Percentiles rank a stretch among this genome's conserved stretches.
These are phyloP conservation scores for Trichogramma pretiosum DNA, from an alignment of 1,140 invertebrate genomes.

Conservation along the genomic window DNA sequence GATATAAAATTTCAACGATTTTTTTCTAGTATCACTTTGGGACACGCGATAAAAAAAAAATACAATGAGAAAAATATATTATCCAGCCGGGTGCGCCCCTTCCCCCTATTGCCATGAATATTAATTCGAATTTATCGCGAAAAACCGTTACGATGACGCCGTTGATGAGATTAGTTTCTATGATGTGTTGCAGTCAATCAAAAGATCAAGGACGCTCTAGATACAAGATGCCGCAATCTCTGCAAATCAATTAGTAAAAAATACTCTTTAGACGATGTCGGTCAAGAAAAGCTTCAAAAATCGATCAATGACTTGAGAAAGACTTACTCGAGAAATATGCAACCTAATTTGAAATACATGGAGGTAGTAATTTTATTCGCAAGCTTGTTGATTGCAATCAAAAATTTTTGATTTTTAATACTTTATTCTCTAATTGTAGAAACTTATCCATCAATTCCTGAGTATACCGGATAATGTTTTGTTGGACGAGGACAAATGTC, in stretches of 20 bases:
- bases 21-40: no score
- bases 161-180: no score
- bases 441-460: conserved; percentile 26
- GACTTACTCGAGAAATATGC: conserved; percentile 19
- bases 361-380: conserved; percentile 27
- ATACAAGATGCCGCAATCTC: conserved; percentile 23
- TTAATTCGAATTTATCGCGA: no score
- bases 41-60: no score
- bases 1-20: no score
- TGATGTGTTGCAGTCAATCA: conserved; percentile 25
- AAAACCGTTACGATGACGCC: no score
- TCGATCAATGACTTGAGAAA: conserved; percentile 24
- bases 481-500: conserved; percentile 30
- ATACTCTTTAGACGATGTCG: conserved; percentile 20
- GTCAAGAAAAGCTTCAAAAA: conserved; percentile 12
- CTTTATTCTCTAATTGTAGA: conserved; percentile 19
- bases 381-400: neutral
- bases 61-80: no score
- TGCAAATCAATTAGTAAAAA: conserved; percentile 23
- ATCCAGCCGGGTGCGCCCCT: no score
- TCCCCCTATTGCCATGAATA: no score
- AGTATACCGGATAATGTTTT: conserved; percentile 29
- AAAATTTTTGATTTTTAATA: neutral
- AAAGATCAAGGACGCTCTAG: conserved; percentile 24
- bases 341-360: conserved; percentile 23